A percentile compares a stretch with the other conserved stretches of the same genome.
Conservation (phyloP, 2,113 vertebrate species). For the Erythrocebus patas region DNA sequence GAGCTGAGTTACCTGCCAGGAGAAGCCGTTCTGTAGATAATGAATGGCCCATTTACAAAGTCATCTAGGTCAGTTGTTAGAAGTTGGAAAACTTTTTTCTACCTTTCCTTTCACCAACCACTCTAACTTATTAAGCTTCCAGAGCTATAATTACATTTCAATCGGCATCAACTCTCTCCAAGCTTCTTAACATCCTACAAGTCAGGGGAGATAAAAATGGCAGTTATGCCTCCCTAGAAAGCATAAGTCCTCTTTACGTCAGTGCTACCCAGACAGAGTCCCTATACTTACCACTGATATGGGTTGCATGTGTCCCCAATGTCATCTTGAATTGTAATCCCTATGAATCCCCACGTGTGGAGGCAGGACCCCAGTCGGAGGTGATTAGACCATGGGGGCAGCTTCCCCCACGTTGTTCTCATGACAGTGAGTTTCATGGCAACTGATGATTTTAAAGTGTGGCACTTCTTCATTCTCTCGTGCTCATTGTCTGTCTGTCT, state of each 20-base stretch:
- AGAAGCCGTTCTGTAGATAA: background rate
- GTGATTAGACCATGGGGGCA: no score
- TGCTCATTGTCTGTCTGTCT: no score
- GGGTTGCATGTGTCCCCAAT: no score
- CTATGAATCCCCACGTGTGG: no score
- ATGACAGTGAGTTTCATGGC: no score
- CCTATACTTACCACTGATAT: background rate
- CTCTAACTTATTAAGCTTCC: background rate
- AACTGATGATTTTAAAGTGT: no score
- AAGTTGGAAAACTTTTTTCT: background rate
- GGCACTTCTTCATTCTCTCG: no score
- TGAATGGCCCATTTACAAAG: background rate
- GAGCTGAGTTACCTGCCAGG: background rate
- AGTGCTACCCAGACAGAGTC: background rate
- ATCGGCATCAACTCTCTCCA: background rate
- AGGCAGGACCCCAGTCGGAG: no score
- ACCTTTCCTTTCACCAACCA: background rate
- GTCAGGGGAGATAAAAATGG: background rate
- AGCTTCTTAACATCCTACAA: background rate
- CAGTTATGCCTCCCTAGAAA: background rate
- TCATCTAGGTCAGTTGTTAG: background rate
- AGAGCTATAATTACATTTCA: background rate
- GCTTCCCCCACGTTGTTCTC: no score
- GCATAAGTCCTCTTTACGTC: background rate
- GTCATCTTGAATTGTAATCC: no score